Evolutionary conservation across 1,140 invertebrate genomes (phyloP), one percentile per base, ranked within the genome.

Genomic region (Cyclina sinensis): DNA sequence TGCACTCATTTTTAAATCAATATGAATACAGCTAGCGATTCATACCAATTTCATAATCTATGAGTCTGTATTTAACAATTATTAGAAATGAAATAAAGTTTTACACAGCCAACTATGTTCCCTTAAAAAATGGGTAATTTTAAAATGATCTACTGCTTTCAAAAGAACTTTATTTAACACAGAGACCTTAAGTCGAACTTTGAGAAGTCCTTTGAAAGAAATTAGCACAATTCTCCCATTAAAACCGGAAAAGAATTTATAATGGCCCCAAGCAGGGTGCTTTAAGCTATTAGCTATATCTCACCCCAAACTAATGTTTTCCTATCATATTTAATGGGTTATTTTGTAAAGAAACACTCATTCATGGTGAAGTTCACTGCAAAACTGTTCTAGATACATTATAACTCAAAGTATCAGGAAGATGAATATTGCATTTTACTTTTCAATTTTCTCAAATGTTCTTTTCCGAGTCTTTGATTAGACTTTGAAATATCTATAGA

Each of bases 161-260:
- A 54, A 78, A 18, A 48, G n/a, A 62, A 62, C 54, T 43, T 27
- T 57, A 48, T 81, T 57, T 81, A 81, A 62, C 79, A 57, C 27
- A 21, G 30, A 62, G 57, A 24, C 35, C 54, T 62, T 27, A 65
- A 81, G 5, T 59, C 21, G 21, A 81, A 81, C 65, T 35, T 16
- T 51, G 37, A 81, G 14, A 54, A 81, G 48, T 37, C 32, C 37
- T 54, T 62, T 62, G 35, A 81, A 73, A 54, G 51, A 86, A 78
- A 86, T 86, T 86, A 86, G 84, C 84, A 86, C 84, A 86, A 74
- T 78, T 76, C 48, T 32, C 70, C 84, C 84, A 86, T 86, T 86
- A 86, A 16, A 4, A n/a, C 37, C n/a, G 48, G 51, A 54, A 78
- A 74, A 62, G 84, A 86, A 86, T 86, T n/a, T 62, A 62, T 86